Evolutionary conservation across 2,113 vertebrate species (phyloP), one percentile per base, ranked within the genome.

Genomic region (Passer montanus): DNA sequence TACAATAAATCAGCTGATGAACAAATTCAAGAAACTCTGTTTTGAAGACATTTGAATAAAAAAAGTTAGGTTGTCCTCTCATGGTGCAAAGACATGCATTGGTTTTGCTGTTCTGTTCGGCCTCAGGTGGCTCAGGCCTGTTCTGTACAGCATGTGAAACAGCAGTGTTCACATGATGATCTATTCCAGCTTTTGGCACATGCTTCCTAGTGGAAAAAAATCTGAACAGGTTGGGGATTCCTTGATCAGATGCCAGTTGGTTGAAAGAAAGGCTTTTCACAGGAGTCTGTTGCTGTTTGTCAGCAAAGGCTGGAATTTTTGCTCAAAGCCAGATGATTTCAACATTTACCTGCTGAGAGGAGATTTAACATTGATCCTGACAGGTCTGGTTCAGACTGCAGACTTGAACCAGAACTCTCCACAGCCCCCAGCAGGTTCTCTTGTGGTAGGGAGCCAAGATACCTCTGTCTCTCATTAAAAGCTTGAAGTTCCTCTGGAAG

Each of bases 201-300:
- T 12, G 26, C 11, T 83, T 85, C 52, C 50, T 60, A 93, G 47
- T 33, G 64, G 90, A 59, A 90, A 94, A 94, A 92, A 70, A 70
- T 49, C 35, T 59, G 73, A 91, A 75, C 49, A 87, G n/a, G 49
- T 81, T 94, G 58, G 66, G 69, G 73, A 84, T 95, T 96, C 84
- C 93, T 96, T 94, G 80, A 89, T 94, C 63, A 91, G 68, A 60
- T 46, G 64, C 89, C 84, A 89, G 80, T 7, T 76, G 58, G 53
- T 76, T 78, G 81, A 75, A 83, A 93, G 37, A 43, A 93, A 84
- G 44, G 35, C 18, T 94, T 91, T 95, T 92, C 4, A 7, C 67
- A 87, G 74, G 74, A 79, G 79, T 89, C 26, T 39, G 28, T 94
- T 87, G 53, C 68, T 64, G n/a, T 94, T 90, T 91, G 56, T 89